Evolutionary conservation across 1,140 invertebrate genomes (phyloP), one percentile per base, ranked within the genome.

Genomic region (Neodiprion pinetum): DNA sequence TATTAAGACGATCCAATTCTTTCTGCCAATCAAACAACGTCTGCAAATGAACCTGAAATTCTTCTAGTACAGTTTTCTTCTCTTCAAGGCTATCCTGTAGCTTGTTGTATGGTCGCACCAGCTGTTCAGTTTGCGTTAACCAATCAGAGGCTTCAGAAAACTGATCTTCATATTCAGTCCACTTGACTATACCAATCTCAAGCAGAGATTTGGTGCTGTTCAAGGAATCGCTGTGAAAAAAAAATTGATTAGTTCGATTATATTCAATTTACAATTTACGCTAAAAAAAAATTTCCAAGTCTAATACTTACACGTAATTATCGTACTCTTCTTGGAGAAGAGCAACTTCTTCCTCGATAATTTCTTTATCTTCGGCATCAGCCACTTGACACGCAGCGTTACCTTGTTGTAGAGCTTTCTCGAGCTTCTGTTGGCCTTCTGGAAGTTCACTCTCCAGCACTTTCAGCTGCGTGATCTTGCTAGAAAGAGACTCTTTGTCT

Each of bases 81-180:
- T 95, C 93, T 80, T 95, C 93, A n/a, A 97, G 90, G 84, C 94
- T 95, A 80, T 96, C 93, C 85, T 98, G 96, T 17, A 97, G 90
- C 86, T 97, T 96, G 78, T 96, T 96, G 83, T 95, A 97, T n/a
- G 93, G 93, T 86, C 97, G 95, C 14, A 98, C 94, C 72, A 95
- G 82, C 66, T 92, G 91, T 87, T 98, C 96, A 77, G 95, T 97
- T 88, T 96, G 94, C 28, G 91, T 93, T 67, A 98, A 89, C 96
- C 96, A 98, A 79, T 96, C 93, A 72, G 94, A 89, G 69, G 96
- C 96, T 89, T 97, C 95, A 80, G 93, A 93, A 82, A 96, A 96
- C 80, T 97, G 96, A 84, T 98, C 96, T 88, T 98, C 96, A 83
- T 98, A 98, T 87, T 98, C 96, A 17, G 95, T 96, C 97, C 97